Base-by-base conservation (phyloP, 2,797 vertebrate genomes). In the Artibeus jamaicensis region DNA sequence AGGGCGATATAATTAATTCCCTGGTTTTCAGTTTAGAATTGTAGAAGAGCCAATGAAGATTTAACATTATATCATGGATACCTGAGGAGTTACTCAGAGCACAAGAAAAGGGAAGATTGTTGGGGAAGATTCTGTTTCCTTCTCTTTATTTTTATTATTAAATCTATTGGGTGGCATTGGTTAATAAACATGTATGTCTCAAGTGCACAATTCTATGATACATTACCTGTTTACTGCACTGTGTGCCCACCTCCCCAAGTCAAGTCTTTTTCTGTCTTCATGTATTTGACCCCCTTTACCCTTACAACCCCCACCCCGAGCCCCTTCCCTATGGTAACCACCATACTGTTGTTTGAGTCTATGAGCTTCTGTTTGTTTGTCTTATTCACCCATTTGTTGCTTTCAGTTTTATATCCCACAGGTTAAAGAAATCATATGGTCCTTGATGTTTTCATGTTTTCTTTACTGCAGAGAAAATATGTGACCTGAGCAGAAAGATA, bases 11-110 rank as follows among this genome's bases (percentile, higher is more conserved):
- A 67, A 57, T 82, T 42, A 50, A 57, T 79, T 59, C 6, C 44
- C 82, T 53, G 32, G 24, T 91, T 95, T 91, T 86, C 74, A 26
- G 8, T 77, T 94, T 92, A 59, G n/a, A 85, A 55, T 93, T 67
- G 62, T 29, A 71, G 81, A 81, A 79, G 26, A 48, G 46, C 39
- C 57, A 50, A 81, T 71, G 87, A 91, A 83, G 39, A 55, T 62
- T 92, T 93, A 70, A 57, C 12, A 21, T 83, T 81, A 16, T 32
- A 14, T 93, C 94, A 39, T 39, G 16, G 62, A 91, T 9, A 8
- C 29, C 50, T 82, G 62, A 62, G 57, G 59, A 44, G 34, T 50
- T 93, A 32, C 65, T 73, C 78, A 48, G 71, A 74, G 26, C 9
- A 26, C 12, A 86, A 86, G 12, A 68, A n/a, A 6, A 92, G 19